A percentile compares a stretch with the other conserved stretches of the same genome.
These are phyloP conservation scores for Pristionchus exspectatus DNA, from an alignment of 2,888 invertebrate genomes.

Conservation along the genomic window DNA sequence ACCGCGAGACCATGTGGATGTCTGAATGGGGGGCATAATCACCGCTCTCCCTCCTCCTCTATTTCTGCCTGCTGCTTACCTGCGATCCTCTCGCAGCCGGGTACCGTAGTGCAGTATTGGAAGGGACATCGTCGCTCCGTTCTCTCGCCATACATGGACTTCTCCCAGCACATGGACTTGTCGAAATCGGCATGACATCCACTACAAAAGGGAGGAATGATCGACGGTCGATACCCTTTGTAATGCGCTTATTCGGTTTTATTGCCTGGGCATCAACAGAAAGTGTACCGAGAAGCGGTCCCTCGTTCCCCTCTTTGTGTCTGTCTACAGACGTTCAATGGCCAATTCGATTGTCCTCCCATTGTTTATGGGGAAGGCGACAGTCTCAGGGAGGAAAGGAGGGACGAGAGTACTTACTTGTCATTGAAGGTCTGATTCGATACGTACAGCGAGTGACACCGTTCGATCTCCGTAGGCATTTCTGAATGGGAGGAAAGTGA, in stretches of 20 bases:
- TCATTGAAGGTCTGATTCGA: slow-evolving; percentile 20
- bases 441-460: not conserved
- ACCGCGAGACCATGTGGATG: slow-evolving; percentile 68
- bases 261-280: slow-evolving; percentile 45
- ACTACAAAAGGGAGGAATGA: slow-evolving; percentile 52
- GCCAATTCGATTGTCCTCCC: slow-evolving; percentile 20
- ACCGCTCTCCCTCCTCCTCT: not conserved
- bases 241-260: not conserved
- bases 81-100: slow-evolving; percentile 74
- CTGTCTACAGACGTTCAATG: not conserved
- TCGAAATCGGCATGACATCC: slow-evolving; percentile 73
- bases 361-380: slow-evolving; percentile 1
- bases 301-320: not conserved
- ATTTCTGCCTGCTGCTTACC: slow-evolving; percentile 58
- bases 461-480: slow-evolving; percentile 49
- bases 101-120: slow-evolving; percentile 73
- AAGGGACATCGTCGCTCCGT: slow-evolving; percentile 75
- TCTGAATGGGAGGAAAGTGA: slow-evolving; percentile 27
- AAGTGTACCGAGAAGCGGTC: not conserved
- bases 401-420: slow-evolving; percentile 12
- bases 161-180: slow-evolving; percentile 75
- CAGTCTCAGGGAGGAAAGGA: not conserved
- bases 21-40: slow-evolving; percentile 61
- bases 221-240: not conserved
- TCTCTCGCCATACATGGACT: slow-evolving; percentile 67